Percentiles rank a stretch among this genome's conserved stretches.
phyloP scores from a whole-genome alignment of 2,888 invertebrate genomes.

The Exephanes ischioxanthus region DNA sequence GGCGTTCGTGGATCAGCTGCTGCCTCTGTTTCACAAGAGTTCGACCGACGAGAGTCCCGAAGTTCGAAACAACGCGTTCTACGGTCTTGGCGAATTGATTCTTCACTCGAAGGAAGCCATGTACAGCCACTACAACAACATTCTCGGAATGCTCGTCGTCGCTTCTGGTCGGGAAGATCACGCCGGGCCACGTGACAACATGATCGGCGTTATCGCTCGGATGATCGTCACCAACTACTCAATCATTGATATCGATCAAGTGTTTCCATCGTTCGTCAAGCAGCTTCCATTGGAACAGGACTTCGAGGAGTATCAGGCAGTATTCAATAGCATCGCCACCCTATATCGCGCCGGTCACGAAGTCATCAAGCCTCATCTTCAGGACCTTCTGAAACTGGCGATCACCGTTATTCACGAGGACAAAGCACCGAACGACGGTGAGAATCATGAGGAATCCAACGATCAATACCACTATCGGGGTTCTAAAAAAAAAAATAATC shows the following conservation, averaged over 20 bases:
- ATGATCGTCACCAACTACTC: conserved; percentile 89
- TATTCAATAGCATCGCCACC: conserved; percentile 88
- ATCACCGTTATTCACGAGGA: conserved; percentile 87
- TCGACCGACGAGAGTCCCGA: conserved; percentile 89
- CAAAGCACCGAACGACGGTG: conserved; percentile 86
- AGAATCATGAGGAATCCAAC: conserved; percentile 50
- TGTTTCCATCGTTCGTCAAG: conserved; percentile 90
- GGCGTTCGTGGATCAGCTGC: conserved; percentile 87
- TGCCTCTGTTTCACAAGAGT: conserved; percentile 88
- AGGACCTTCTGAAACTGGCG: conserved; percentile 86
- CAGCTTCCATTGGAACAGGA: conserved; percentile 91
- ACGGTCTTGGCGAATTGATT: conserved; percentile 91
- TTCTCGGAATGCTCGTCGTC: conserved; percentile 89
- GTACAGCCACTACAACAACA: conserved; percentile 88
- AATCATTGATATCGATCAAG: conserved; percentile 89
- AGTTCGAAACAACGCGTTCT: conserved; percentile 92
- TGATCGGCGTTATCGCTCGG: conserved; percentile 91
- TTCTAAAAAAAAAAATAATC: not conserved
- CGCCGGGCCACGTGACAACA: conserved; percentile 90
- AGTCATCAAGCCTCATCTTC: conserved; percentile 86
- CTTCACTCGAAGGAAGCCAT: conserved; percentile 88
- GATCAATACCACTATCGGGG: not conserved
- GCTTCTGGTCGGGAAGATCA: conserved; percentile 89
- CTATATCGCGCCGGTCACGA: conserved; percentile 88
- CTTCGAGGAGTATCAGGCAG: conserved; percentile 90